Base-by-base conservation (phyloP, 2,888 invertebrate species). In the Drosophila prostipennis region DNA sequence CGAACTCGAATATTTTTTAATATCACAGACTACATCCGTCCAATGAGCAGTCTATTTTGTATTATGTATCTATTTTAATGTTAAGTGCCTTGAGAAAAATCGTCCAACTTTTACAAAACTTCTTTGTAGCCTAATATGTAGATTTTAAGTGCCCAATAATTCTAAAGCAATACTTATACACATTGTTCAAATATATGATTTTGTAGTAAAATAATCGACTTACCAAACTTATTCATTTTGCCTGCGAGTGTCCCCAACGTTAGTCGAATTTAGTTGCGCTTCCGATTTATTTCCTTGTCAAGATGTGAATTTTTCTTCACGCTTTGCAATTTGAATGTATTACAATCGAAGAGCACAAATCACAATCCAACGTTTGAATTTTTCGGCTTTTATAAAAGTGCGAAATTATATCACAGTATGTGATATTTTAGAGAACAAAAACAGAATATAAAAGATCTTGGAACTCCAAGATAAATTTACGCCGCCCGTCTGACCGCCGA, bases 191-290 rank as follows among this genome's bases (percentile, higher is more conserved):
- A 71, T 68, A 78, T 29, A 59, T 37, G 57, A 42, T 54, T 72
- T 63, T 55, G 56, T 60, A 76, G 61, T 46, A 32, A 58, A 49
- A 43, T 7, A 45, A 26, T 29, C 8, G 34, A 52, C 84, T 84
- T 72, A 84, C 84, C 84, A 43, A 82, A 81, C 42, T 84, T 87
- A 77, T 87, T 87, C 84, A 84, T 87, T 19, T 71, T 87, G 71
- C 19, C 29, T 37, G n/a, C 37, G 29, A 32, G 6, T 32, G 46
- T 46, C 32, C 32, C 46, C 32, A 11, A 32, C 46, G 63, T 29
- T 36, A 13, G 55, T 51, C 57, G 13, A 52, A 63, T 63, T 29
- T 37, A 6, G 6, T 36, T 36, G 36, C 19, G 10, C 26, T 40
- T 29, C 11, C 16, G 8, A 64, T 40, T 37, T 37, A 32, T n/a